Evolutionary conservation across 2,888 invertebrate species (phyloP).

Genomic region (Germaria angustata): DNA sequence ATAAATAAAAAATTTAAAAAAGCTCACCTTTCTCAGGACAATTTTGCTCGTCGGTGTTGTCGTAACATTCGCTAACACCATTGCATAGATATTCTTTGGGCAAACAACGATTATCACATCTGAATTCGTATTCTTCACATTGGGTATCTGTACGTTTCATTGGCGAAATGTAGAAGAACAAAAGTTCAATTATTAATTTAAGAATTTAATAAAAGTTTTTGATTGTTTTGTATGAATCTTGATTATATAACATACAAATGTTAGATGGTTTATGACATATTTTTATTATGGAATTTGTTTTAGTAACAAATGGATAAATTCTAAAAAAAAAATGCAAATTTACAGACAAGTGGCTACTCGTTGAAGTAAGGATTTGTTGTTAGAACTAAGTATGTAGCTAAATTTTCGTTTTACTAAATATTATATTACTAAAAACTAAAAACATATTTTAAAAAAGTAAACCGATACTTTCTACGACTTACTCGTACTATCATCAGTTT

Average conservation of each 20-base stretch:
- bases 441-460: not conserved
- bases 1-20: slow-evolving; percentile 51
- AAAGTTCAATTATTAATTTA: slow-evolving; percentile 39
- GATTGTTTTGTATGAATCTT: no score
- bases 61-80: slow-evolving; percentile 82
- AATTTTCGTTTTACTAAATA: not conserved
- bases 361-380: not conserved
- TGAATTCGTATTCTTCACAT: slow-evolving; percentile 81
- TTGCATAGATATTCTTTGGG: slow-evolving; percentile 82
- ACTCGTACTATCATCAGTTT: no score
- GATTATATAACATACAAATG: slow-evolving; percentile 38
- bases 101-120: slow-evolving; percentile 84
- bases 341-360: slow-evolving; percentile 14
- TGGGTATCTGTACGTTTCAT: slow-evolving; percentile 54
- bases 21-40: slow-evolving; percentile 79
- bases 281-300: slow-evolving; percentile 24
- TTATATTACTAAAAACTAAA: not conserved
- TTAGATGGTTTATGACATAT: slow-evolving; percentile 42
- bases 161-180: slow-evolving; percentile 22
- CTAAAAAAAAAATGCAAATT: slow-evolving; percentile 40
- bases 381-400: not conserved
- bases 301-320: slow-evolving; percentile 55
- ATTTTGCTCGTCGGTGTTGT: slow-evolving; percentile 85
- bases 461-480: not conserved
- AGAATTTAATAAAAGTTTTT: not conserved